Evolutionary conservation across 2,888 invertebrate genomes (phyloP), one percentile per base, ranked within the genome.

Genomic region (Lochmaea crataegi): DNA sequence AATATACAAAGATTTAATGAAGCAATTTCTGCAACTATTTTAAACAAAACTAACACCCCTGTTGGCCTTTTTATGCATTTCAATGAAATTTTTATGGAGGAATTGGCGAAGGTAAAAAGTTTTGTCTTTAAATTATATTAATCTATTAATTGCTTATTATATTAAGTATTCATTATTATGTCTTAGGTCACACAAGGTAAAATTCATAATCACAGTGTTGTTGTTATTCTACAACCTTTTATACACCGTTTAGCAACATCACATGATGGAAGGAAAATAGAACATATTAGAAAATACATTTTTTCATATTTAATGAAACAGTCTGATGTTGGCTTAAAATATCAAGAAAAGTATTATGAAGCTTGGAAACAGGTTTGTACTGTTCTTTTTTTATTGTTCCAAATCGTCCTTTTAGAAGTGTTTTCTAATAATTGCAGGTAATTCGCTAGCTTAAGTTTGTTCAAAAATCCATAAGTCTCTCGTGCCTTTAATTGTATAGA

Each of bases 1-100:
- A 83, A 86, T 38, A 85, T 92, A 2, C 84, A 87, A 60, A 80
- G 85, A 5, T 89, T 92, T 75, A 87, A 89, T 68, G 83, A 86
- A 11, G 85, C 90, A 53, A 79, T 91, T 56, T 80, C 87, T 73
- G 85, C 89, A 79, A 87, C 92, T 73, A 78, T 95, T 82, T 78
- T 93, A 68, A 84, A 84, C 71, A 78, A 86, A 63, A 68, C 88
- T 68, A 88, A 88, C 0, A 88, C 89, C 65, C 90, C 92, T 0
- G 82, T 90, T 22, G 96, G 97, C 0, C 88, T 98, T 77, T 90
- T 92, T 64, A 89, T 96, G 83, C 98, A 98, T 84, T 87, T 96
- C 57, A 89, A 91, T 6, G 96, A 97, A 79, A 91, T 97, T 58
- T 97, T 91, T 83, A 87, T 96, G 61, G 96, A 97, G 83, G 98